phyloP scores from a whole-genome alignment of 1,140 invertebrate species.

The Leptopilina clavipes region DNA sequence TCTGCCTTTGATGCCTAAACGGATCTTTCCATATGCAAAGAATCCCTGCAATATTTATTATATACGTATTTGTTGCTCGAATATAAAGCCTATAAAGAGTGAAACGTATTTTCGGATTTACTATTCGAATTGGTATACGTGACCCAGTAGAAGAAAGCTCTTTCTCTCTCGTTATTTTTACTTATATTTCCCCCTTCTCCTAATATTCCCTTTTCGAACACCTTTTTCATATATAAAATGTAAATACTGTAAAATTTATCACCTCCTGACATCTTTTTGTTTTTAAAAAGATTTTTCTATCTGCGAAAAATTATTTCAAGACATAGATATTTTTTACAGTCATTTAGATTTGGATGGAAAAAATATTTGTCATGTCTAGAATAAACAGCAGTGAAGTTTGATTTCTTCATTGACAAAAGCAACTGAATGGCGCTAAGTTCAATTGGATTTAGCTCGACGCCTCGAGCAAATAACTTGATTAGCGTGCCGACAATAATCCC shows the following conservation, averaged over 20 bases:
- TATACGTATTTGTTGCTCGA: constrained; percentile 17
- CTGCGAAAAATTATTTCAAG: too few relatives aligned
- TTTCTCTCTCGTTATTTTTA: neutral
- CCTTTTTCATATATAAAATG: too few relatives aligned
- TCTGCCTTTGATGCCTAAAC: constrained; percentile 28
- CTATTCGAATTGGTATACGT: constrained; percentile 29
- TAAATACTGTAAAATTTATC: too few relatives aligned
- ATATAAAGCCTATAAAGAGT: constrained; percentile 33
- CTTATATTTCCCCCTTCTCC: too few relatives aligned
- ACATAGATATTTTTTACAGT: too few relatives aligned
- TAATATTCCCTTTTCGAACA: too few relatives aligned
- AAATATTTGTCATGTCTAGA: too few relatives aligned
- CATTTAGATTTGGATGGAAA: too few relatives aligned
- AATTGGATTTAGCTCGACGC: constrained; percentile 23
- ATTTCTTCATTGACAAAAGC: constrained; percentile 38
- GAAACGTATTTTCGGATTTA: constrained; percentile 27
- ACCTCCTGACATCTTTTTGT: too few relatives aligned
- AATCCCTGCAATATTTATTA: constrained; percentile 25
- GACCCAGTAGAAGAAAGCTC: constrained; percentile 19
- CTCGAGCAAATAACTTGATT: constrained; percentile 12
- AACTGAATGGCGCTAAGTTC: constrained; percentile 9
- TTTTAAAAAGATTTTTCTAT: too few relatives aligned
- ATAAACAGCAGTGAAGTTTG: constrained; percentile 26
- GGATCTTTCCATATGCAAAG: constrained; percentile 32
- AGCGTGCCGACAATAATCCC: constrained; percentile 24